Evolutionary conservation across 2,113 vertebrate species (phyloP).

Genomic region (Apodemus sylvaticus): DNA sequence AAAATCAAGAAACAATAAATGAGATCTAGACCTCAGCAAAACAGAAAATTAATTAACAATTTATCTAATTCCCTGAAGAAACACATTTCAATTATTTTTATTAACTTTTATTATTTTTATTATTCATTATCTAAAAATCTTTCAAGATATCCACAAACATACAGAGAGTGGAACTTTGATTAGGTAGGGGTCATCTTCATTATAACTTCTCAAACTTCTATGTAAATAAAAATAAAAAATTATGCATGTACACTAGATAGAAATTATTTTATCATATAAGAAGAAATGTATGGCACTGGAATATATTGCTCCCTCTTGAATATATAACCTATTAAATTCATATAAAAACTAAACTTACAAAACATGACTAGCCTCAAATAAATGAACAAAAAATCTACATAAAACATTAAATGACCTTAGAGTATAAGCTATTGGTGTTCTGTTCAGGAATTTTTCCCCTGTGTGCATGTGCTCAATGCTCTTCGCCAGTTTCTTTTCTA

Average conservation of each 20-base stretch:
- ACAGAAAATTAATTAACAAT: conserved; percentile 63
- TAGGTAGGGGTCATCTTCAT: not conserved
- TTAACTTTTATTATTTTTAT: conserved; percentile 75
- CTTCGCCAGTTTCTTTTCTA: too few species aligned
- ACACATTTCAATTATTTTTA: conserved; percentile 71
- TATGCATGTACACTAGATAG: not conserved
- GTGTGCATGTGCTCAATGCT: too few species aligned
- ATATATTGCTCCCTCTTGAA: not conserved
- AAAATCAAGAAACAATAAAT: conserved; percentile 68
- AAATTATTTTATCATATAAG: not conserved
- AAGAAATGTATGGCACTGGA: not conserved
- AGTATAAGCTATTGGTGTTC: too few species aligned
- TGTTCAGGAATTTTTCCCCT: too few species aligned
- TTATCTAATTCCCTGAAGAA: conserved; percentile 67
- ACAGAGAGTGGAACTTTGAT: conserved; percentile 8
- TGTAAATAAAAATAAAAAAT: conserved; percentile 47
- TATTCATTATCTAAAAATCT: conserved; percentile 58
- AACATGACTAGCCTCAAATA: not conserved
- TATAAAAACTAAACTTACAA: not conserved
- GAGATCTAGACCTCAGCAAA: conserved; percentile 64
- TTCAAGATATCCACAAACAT: conserved; percentile 27
- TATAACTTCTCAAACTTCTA: conserved; percentile 33
- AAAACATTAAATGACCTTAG: conserved; percentile 50
- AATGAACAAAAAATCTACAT: not conserved
- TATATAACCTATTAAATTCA: not conserved